Evolutionary conservation across 2,888 invertebrate species (phyloP).

Genomic region (Drosophila suboccidentalis): DNA sequence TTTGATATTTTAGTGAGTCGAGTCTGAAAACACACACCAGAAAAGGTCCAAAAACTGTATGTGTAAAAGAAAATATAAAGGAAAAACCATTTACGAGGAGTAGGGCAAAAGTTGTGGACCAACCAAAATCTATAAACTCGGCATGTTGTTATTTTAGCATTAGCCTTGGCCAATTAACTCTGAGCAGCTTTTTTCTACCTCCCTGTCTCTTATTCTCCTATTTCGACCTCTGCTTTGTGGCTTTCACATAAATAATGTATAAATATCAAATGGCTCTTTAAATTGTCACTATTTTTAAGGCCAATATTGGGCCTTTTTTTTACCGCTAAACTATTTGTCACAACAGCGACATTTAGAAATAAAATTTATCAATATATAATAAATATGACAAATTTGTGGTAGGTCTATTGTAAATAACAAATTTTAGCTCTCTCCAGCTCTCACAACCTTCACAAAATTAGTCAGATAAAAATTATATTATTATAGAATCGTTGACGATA

Average conservation of each 20-base stretch:
- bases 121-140: slow-evolving; percentile 11
- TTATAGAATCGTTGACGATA: background rate
- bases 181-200: slow-evolving; percentile 19
- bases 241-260: slow-evolving; percentile 9
- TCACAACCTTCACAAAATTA: background rate
- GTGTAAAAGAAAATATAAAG: background rate
- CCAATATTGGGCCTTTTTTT: background rate
- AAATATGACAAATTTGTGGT: too few relatives aligned
- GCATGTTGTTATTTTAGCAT: slow-evolving; percentile 43
- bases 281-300: slow-evolving; percentile 22
- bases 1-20: slow-evolving; percentile 5
- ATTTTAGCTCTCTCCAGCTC: background rate
- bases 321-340: background rate
- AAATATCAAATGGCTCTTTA: background rate
- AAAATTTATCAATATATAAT: background rate
- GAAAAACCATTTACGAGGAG: background rate
- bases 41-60: slow-evolving; percentile 3
- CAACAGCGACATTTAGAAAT: background rate
- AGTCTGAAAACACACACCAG: slow-evolving; percentile 1
- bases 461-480: background rate
- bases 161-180: slow-evolving; percentile 48
- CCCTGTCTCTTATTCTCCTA: background rate
- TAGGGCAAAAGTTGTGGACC: slow-evolving; percentile 5
- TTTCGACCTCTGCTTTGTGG: background rate
- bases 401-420: too few relatives aligned